A percentile compares a stretch with the other conserved stretches of the same genome.
Conservation (phyloP, 1,140 invertebrate species). For the Ectropis grisescens region DNA sequence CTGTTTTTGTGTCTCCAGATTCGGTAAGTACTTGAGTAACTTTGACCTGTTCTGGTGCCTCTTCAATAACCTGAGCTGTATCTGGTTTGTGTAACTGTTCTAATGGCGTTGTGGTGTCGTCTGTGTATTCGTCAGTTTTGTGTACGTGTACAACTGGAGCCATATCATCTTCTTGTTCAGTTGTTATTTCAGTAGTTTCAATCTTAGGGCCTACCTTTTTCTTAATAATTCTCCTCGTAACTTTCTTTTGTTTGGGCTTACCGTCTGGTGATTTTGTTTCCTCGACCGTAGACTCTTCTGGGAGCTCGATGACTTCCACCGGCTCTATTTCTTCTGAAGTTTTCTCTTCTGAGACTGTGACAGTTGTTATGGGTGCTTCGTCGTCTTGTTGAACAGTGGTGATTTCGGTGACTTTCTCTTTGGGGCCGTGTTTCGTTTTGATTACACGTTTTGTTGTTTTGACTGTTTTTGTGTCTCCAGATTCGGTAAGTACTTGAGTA, state of each 20-base stretch:
- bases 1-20: constrained; percentile 41
- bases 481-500: constrained; percentile 9
- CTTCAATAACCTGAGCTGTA: constrained; percentile 23
- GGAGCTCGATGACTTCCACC: constrained; percentile 6
- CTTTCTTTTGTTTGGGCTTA: constrained; percentile 23
- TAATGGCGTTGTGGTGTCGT: constrained; percentile 9
- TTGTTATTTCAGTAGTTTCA: constrained; percentile 28
- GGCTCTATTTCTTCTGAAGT: constrained; percentile 26
- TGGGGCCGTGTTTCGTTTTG: constrained; percentile 19
- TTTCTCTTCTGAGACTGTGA: constrained; percentile 26
- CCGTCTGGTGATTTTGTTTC: constrained; percentile 22
- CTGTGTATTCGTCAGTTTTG: constrained; percentile 11
- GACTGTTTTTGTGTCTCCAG: constrained; percentile 6
- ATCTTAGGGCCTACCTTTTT: constrained; percentile 31
- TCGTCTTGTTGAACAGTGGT: constrained; percentile 1
- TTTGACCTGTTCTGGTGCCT: constrained; percentile 50
- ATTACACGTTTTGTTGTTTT: constrained; percentile 14
- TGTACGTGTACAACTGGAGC: constrained; percentile 21
- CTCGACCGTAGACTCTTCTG: constrained; percentile 17
- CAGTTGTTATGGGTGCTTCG: constrained; percentile 21
- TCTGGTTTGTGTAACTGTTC: constrained; percentile 17
- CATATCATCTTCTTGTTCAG: constrained; percentile 14
- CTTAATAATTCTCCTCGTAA: constrained; percentile 27
- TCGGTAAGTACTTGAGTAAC: constrained; percentile 53
- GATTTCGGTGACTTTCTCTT: constrained; percentile 2